Evolutionary conservation across 2,888 invertebrate species (phyloP).

Genomic region (Pedicia rivosa): DNA sequence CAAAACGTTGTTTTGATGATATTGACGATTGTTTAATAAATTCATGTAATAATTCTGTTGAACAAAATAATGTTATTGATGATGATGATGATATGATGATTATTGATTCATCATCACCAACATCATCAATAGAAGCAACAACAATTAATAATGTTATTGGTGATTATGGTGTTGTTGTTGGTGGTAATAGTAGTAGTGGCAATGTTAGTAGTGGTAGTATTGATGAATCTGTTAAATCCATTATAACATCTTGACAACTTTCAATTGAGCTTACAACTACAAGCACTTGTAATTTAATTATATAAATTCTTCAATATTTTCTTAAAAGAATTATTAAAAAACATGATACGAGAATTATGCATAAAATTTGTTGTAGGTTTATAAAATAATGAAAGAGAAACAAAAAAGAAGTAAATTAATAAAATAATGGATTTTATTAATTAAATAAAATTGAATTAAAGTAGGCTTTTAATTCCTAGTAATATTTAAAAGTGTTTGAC

Average conservation of each 20-base stretch:
- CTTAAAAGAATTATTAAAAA: no score
- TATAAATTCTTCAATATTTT: background rate
- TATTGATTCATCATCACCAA: conserved; percentile 14
- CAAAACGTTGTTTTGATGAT: conserved; percentile 1
- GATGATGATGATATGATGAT: conserved; percentile 7
- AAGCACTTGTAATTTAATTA: background rate
- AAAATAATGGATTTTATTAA: no score
- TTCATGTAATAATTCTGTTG: background rate
- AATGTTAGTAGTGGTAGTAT: conserved; percentile 30
- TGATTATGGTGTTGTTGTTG: conserved; percentile 8
- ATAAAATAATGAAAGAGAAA: no score
- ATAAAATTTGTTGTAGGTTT: no score
- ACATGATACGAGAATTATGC: no score
- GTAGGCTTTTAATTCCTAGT: no score
- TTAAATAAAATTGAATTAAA: no score
- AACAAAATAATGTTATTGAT: conserved; percentile 8
- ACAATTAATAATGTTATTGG: conserved; percentile 4
- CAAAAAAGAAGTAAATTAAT: no score
- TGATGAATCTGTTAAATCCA: conserved; percentile 37
- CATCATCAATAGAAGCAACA: conserved; percentile 9
- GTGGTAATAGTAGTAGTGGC: conserved; percentile 2
- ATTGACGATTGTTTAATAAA: conserved; percentile 2
- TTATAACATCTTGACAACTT: conserved; percentile 33
- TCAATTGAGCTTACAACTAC: conserved; percentile 14
- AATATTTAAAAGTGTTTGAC: no score